Base-by-base conservation (phyloP, 2,888 invertebrate species). In the Eupithecia centaureata region DNA sequence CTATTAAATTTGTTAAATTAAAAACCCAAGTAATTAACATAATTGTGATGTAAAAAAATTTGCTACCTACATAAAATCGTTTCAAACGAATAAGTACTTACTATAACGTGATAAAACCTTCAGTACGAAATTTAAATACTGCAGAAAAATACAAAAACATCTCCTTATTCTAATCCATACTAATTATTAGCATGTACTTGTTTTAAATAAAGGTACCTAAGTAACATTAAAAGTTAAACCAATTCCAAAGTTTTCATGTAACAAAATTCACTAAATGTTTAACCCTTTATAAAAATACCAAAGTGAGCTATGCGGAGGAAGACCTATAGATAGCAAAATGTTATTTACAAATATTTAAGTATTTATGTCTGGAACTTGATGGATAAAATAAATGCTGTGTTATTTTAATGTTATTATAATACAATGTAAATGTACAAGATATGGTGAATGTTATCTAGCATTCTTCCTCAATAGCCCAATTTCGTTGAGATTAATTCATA, bases 401-500 rank as follows among this genome's bases (percentile, higher is more conserved):
- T n/a, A n/a, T n/a, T n/a, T 5, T 18, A 4, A 35, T 35, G 1
- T 0, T 38, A 7, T 0, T 15, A 18, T 10, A 18, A 42, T 47
- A 22, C n/a, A 42, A 8, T 18, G 18, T 18, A 2, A n/a, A 42
- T 47, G 12, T 47, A 22, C 4, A 22, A 47, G 10, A 10, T n/a
- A 30, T 10, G 7, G 30, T n/a, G 28, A 28, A 30, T 30, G 42
- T 62, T 38, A 10, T 62, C 10, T 61, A 61, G 32, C 30, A 65
- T 62, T 52, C 63, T 61, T 74, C 76, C 76, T 76, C 76, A 75
- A n/a, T 25, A 42, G 18, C 42, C 75, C 78, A 84, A 83, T 81
- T 82, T 82, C 79, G 83, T 62, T 82, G 80, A 82, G 79, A 80
- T 83, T 82, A 83, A 85, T 85, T 86, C 83, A 80, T 82, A 2